These are phyloP conservation scores for Apis cerana DNA, from an alignment of 1,140 invertebrate species.

Conservation along the genomic window DNA sequence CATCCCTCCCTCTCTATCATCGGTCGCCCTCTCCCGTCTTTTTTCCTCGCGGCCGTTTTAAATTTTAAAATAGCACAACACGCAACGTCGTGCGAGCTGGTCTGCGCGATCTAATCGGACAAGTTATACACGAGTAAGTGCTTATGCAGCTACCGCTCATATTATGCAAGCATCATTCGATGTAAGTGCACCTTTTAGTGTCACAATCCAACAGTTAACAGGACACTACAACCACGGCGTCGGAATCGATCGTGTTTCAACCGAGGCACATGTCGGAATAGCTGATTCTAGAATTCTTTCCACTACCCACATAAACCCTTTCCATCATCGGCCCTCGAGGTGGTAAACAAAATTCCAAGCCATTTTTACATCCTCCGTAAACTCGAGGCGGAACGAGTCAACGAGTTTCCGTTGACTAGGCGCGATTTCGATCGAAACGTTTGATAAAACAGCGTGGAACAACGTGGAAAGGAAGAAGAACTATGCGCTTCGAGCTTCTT, in stretches of 20 bases:
- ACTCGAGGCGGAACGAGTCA: background rate
- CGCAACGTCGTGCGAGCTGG: slow-evolving; percentile 31
- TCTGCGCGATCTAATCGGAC: slow-evolving; percentile 61
- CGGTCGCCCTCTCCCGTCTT: background rate
- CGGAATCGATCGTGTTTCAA: slow-evolving; percentile 58
- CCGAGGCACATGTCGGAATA: slow-evolving; percentile 21
- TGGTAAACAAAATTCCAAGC: slow-evolving; percentile 20
- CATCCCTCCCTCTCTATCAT: background rate
- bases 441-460: background rate
- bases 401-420: background rate
- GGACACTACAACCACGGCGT: slow-evolving; percentile 42
- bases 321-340: background rate
- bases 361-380: background rate
- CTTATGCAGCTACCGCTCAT: slow-evolving; percentile 57
- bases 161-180: slow-evolving; percentile 68
- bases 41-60: background rate
- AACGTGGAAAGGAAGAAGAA: background rate
- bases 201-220: slow-evolving; percentile 61
- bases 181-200: slow-evolving; percentile 65
- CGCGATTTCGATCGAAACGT: background rate
- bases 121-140: slow-evolving; percentile 60
- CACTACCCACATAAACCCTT: background rate
- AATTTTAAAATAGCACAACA: slow-evolving; percentile 30
- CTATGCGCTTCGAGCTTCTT: background rate
- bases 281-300: slow-evolving; percentile 60